These are phyloP conservation scores for Cerastis leucographa DNA, from an alignment of 2,888 invertebrate species.

Conservation along the genomic window DNA sequence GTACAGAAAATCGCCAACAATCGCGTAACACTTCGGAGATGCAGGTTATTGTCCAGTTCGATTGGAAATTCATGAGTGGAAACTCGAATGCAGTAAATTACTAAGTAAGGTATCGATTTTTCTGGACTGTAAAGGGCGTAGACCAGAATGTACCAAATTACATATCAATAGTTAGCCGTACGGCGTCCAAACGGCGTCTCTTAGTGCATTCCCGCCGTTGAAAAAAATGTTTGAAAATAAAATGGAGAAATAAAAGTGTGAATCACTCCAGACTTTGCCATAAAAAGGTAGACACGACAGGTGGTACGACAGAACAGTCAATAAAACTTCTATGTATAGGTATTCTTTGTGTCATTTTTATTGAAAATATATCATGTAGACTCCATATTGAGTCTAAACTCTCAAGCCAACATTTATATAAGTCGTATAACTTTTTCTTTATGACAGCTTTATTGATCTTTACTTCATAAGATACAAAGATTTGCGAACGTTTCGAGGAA, in stretches of 20 bases:
- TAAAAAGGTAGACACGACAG: slow-evolving; percentile 39
- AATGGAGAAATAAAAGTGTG: slow-evolving; percentile 23
- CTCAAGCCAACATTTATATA: slow-evolving; percentile 11
- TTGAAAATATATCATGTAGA: slow-evolving; percentile 29
- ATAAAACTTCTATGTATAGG: slow-evolving; percentile 31
- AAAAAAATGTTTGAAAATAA: slow-evolving; percentile 41
- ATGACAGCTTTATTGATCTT: slow-evolving; percentile 41
- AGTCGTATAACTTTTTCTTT: slow-evolving; percentile 8
- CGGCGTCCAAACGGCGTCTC: background rate
- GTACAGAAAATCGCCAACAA: slow-evolving; percentile 46
- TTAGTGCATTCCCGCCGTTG: slow-evolving; percentile 20
- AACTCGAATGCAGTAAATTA: slow-evolving; percentile 79
- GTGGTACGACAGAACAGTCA: slow-evolving; percentile 1
- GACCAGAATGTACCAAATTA: slow-evolving; percentile 79
- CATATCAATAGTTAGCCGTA: slow-evolving; percentile 73
- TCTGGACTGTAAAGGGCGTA: slow-evolving; percentile 74
- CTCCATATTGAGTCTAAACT: slow-evolving; percentile 17
- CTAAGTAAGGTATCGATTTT: slow-evolving; percentile 83
- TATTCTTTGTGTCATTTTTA: slow-evolving; percentile 32
- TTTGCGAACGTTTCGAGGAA: slow-evolving; percentile 38
- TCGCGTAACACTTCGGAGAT: slow-evolving; percentile 63
- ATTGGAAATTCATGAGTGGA: slow-evolving; percentile 73
- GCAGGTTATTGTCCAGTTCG: slow-evolving; percentile 65
- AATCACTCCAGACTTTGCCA: slow-evolving; percentile 27
- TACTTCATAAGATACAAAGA: slow-evolving; percentile 28